Conservation (phyloP, 2,113 vertebrate species). For the Uropsilus gracilis region DNA sequence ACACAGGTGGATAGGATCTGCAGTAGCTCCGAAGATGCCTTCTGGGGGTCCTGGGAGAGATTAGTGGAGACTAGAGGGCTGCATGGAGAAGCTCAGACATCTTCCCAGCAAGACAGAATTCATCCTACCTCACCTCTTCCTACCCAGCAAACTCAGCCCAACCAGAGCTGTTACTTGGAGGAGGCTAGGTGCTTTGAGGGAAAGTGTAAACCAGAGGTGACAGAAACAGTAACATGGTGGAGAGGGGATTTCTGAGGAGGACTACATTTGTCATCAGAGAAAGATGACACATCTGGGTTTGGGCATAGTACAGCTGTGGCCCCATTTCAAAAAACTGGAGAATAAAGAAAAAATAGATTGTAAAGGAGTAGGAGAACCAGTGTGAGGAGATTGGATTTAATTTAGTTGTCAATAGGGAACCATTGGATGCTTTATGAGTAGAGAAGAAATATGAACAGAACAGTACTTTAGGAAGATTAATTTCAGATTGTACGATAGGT, state of each 20-base stretch:
- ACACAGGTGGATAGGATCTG: not conserved
- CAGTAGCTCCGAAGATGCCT: not conserved
- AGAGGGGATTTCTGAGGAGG: not conserved
- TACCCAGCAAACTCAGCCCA: not conserved
- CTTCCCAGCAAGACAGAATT: not conserved
- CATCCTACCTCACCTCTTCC: no score
- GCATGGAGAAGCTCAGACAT: not conserved
- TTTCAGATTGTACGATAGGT: not conserved
- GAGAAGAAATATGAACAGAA: constrained; percentile 9
- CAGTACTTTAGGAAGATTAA: constrained; percentile 53
- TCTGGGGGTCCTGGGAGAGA: not conserved
- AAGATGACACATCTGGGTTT: not conserved
- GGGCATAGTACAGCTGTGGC: not conserved
- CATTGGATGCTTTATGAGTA: constrained; percentile 12
- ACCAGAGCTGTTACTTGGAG: not conserved
- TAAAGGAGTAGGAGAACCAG: not conserved
- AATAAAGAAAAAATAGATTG: not conserved
- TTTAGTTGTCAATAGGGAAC: constrained; percentile 30
- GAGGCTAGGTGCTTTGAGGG: not conserved
- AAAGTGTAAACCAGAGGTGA: not conserved
- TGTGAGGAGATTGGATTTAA: constrained; percentile 18
- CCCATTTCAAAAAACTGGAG: not conserved
- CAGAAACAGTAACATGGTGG: not conserved
- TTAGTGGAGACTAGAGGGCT: not conserved
- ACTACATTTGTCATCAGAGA: not conserved